A percentile compares a stretch with the other conserved stretches of the same genome.
Evolutionary conservation across 2,113 vertebrate species (phyloP).

Genomic region (Leucopsar rothschildi): DNA sequence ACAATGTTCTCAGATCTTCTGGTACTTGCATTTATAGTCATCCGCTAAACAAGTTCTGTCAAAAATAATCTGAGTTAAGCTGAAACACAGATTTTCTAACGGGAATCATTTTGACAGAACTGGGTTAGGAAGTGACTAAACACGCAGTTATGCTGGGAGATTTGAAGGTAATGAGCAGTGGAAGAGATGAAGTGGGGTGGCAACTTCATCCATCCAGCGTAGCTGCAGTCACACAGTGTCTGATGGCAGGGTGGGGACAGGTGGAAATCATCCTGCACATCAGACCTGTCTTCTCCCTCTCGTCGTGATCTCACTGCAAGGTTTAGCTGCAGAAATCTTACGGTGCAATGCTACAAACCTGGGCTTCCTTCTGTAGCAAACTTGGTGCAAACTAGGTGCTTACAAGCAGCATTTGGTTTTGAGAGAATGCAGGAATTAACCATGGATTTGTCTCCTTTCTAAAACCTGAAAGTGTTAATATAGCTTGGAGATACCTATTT

Average conservation of each 20-base stretch:
- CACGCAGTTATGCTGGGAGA: conserved; percentile 33
- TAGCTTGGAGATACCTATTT: neutral
- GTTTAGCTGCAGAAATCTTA: neutral
- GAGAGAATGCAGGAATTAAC: neutral
- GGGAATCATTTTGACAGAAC: conserved; percentile 67
- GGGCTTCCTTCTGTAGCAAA: neutral
- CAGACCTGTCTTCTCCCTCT: neutral
- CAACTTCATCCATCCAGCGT: neutral
- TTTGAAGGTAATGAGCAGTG: conserved; percentile 53
- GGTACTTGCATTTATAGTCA: conserved; percentile 61
- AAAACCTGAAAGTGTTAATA: neutral
- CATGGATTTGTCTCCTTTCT: neutral
- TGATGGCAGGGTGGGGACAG: neutral
- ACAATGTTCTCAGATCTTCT: conserved; percentile 54
- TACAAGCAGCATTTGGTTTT: neutral
- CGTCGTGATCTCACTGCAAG: neutral
- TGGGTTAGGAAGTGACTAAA: conserved; percentile 68
- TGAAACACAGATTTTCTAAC: conserved; percentile 60
- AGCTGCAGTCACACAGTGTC: neutral
- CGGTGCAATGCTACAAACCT: neutral
- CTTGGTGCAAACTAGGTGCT: neutral
- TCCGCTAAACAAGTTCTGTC: conserved; percentile 62
- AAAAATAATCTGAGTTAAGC: conserved; percentile 67
- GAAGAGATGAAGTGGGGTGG: conserved; percentile 37
- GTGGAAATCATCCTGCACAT: neutral